Conservation (phyloP, 2,113 vertebrate species). For the Eurypyga helias region DNA sequence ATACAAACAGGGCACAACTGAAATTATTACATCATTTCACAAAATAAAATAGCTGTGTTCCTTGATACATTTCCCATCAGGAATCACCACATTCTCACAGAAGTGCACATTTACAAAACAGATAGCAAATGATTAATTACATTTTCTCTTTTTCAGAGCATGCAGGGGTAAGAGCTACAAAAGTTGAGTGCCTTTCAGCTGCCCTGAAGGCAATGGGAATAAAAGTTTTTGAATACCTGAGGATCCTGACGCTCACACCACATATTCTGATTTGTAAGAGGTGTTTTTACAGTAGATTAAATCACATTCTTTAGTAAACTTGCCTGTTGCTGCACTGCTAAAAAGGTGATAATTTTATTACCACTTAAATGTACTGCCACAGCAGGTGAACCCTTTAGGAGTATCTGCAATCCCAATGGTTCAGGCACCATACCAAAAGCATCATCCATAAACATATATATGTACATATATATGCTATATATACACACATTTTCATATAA, state of each 20-base stretch:
- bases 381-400: background rate
- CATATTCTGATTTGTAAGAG: background rate
- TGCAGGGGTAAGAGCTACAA: background rate
- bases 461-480: background rate
- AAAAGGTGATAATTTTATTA: background rate
- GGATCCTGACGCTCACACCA: background rate
- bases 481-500: background rate
- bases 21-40: background rate
- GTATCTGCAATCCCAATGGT: background rate
- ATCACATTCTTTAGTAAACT: background rate
- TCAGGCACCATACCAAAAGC: background rate
- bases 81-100: background rate
- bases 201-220: background rate
- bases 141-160: background rate
- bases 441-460: background rate
- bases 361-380: background rate
- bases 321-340: background rate
- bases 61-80: background rate
- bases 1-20: background rate
- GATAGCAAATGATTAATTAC: background rate
- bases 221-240: background rate
- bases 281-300: background rate
- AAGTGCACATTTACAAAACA: background rate
- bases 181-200: background rate
- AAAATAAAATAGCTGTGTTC: background rate